Evolutionary conservation across 2,113 vertebrate genomes (phyloP), one percentile per base, ranked within the genome.

Genomic region (Megaleporinus macrocephalus): DNA sequence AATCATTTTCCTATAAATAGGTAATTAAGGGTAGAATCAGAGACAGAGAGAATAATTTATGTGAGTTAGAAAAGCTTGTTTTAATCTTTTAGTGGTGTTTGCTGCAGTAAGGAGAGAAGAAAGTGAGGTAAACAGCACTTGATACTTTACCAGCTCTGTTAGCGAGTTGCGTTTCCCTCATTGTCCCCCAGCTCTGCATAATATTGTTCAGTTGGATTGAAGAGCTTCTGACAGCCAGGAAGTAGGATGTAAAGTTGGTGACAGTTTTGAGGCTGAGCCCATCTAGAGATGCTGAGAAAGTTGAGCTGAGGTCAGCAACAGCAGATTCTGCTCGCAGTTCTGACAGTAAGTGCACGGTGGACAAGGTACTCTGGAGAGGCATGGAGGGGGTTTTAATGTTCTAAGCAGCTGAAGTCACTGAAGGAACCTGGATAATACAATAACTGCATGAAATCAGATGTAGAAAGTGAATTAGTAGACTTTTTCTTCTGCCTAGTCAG

Each of bases 281-380:
- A 4, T 69, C n/a, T 41, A 29, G 24, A 57, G 73, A 30, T 47
- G 24, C 41, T 16, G 73, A 49, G 68, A 66, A 57, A 57, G 27
- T 66, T 33, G 49, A 41, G 79, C 41, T 47, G 63, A 69, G 63
- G 62, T 6, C 44, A 30, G 36, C 5, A 62, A 30, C 33, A 41
- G 47, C 59, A 41, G 57, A 26, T 26, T 74, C 20, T 33, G 61
- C n/a, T 57, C 30, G 41, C 51, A 26, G 53, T 75, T 59, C 73
- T 68, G 49, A 69, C 26, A 59, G 57, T 41, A 30, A 81, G 61
- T 57, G 9, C 14, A 57, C 22, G 57, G 29, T 55, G 15, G n/a
- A 80, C 83, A 12, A 76, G 66, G 87, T 88, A 78, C n/a, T 57
- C 22, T 61, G 57, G n/a, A 61, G 3, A 36, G 70, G 15, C n/a